A percentile compares a stretch with the other conserved stretches of the same genome.
phyloP scores from a whole-genome alignment of 2,113 vertebrate species.

The rat (Rattus norvegicus) region DNA sequence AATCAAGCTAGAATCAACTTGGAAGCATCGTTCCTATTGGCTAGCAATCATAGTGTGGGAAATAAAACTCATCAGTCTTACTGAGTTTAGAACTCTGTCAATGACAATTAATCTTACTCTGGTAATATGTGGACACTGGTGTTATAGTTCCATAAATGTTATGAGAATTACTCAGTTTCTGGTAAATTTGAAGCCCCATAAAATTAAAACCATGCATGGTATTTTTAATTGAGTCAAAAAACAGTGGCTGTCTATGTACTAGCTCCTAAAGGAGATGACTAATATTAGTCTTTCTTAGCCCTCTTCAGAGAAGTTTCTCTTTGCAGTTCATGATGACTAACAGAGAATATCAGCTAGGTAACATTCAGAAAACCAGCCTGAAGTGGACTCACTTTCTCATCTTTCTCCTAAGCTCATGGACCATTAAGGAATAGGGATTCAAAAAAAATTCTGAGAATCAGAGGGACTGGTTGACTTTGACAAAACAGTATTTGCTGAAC shows the following conservation, averaged over 20 bases:
- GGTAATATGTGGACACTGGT: neutral
- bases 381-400: neutral
- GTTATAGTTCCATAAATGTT: neutral
- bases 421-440: neutral
- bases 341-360: neutral
- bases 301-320: neutral
- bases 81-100: neutral
- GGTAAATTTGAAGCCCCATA: neutral
- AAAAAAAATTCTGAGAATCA: neutral
- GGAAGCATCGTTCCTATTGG: neutral
- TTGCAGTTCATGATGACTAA: neutral
- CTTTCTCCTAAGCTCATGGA: neutral
- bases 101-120: neutral
- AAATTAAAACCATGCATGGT: neutral
- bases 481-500: neutral
- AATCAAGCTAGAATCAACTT: neutral
- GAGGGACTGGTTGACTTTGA: neutral
- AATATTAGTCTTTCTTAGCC: neutral
- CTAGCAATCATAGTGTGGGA: neutral
- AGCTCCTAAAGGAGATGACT: neutral
- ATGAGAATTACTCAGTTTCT: neutral
- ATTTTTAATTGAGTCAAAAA: neutral
- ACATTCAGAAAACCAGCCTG: neutral
- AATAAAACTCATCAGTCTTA: neutral
- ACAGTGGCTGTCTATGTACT: neutral